These are phyloP conservation scores for Mormyrus hasselquistii DNA, from an alignment of 2,797 vertebrate species.

Conservation along the genomic window DNA sequence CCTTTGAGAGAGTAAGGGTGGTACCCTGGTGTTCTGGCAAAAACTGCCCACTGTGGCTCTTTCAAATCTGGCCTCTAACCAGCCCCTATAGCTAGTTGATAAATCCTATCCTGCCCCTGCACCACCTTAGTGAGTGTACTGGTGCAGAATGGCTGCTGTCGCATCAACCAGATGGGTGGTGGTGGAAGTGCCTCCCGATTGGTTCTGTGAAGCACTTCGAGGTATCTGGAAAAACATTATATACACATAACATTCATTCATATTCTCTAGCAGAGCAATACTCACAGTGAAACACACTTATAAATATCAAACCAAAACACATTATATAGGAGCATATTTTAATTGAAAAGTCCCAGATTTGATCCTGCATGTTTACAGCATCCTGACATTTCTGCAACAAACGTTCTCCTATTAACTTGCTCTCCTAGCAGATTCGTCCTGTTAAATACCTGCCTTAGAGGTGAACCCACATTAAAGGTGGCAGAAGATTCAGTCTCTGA, in stretches of 20 bases:
- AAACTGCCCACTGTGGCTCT: no score
- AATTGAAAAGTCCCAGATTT: not conserved
- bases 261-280: not conserved
- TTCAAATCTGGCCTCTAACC: not conserved
- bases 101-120: not conserved
- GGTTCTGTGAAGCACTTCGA: not conserved
- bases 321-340: not conserved
- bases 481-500: not conserved
- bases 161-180: not conserved
- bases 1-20: no score
- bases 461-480: not conserved
- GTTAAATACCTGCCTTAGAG: not conserved
- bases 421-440: not conserved
- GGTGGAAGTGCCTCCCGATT: not conserved
- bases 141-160: not conserved
- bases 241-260: no score
- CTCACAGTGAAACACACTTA: not conserved
- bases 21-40: no score
- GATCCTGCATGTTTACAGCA: not conserved
- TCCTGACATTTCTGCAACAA: not conserved
- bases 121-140: not conserved
- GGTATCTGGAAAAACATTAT: not conserved
- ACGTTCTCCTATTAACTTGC: not conserved
- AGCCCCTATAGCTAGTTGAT: not conserved
- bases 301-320: not conserved